phyloP scores from a whole-genome alignment of 1,140 invertebrate species.

The Pararge aegeria region DNA sequence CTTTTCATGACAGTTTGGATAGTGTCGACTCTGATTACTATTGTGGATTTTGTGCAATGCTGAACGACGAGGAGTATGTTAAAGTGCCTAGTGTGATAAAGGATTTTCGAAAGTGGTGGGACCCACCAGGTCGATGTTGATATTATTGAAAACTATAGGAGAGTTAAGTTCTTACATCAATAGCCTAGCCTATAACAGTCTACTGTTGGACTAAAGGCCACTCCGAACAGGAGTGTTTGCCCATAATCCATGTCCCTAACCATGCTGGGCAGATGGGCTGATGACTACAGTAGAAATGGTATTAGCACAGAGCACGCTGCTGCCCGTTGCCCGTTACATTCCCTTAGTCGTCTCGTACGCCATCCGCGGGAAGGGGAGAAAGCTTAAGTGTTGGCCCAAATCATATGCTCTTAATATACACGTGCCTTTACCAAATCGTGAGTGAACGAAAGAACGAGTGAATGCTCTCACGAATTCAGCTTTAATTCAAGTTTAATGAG shows the following conservation, averaged over 20 bases:
- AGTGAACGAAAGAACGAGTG: slow-evolving; percentile 47
- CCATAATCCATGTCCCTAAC: too few species aligned
- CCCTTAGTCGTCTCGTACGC: too few species aligned
- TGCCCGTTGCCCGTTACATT: too few species aligned
- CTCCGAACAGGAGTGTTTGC: too few species aligned
- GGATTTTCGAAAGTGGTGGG: slow-evolving; percentile 50
- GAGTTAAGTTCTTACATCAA: too few species aligned
- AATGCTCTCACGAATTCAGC: slow-evolving; percentile 66
- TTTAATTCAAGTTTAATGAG: slow-evolving; percentile 75
- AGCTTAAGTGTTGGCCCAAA: too few species aligned
- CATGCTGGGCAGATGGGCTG: too few species aligned
- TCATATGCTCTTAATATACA: background rate
- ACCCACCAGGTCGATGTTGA: slow-evolving; percentile 25
- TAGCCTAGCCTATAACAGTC: too few species aligned
- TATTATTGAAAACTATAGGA: background rate
- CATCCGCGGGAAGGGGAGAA: too few species aligned
- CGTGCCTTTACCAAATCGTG: slow-evolving; percentile 43
- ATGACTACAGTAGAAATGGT: too few species aligned
- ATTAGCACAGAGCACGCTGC: too few species aligned
- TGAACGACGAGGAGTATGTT: slow-evolving; percentile 46
- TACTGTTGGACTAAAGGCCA: too few species aligned
- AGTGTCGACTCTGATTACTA: slow-evolving; percentile 52
- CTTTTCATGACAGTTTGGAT: slow-evolving; percentile 40
- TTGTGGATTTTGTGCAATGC: slow-evolving; percentile 53
- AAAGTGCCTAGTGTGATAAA: slow-evolving; percentile 37